Conservation (phyloP, 2,888 invertebrate species). For the Hipparchia semele region DNA sequence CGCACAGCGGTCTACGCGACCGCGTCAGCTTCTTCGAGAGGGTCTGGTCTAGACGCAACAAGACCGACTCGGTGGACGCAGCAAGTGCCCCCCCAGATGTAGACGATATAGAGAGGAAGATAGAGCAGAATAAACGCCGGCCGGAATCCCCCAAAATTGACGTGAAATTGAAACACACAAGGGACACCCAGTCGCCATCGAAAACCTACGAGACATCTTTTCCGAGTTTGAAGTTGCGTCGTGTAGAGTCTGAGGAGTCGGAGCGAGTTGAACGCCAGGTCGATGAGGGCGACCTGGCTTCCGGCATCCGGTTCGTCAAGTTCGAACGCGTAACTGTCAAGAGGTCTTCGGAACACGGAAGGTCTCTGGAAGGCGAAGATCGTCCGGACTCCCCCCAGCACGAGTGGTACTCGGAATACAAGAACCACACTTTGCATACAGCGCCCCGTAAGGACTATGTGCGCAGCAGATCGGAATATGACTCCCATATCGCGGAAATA, state of each 20-base stretch:
- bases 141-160: slow-evolving; percentile 84
- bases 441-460: slow-evolving; percentile 88
- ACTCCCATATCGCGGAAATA: slow-evolving; percentile 93
- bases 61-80: slow-evolving; percentile 67
- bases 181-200: slow-evolving; percentile 76
- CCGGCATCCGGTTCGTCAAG: slow-evolving; percentile 86
- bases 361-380: slow-evolving; percentile 54
- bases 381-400: slow-evolving; percentile 73
- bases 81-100: slow-evolving; percentile 80
- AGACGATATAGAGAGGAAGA: slow-evolving; percentile 83
- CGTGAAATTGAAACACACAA: slow-evolving; percentile 83
- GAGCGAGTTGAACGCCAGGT: slow-evolving; percentile 70
- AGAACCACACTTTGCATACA: slow-evolving; percentile 83
- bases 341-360: slow-evolving; percentile 80
- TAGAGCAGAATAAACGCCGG: slow-evolving; percentile 82
- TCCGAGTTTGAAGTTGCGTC: slow-evolving; percentile 75
- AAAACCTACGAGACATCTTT: slow-evolving; percentile 67
- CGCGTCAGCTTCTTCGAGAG: slow-evolving; percentile 92
- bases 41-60: slow-evolving; percentile 85
- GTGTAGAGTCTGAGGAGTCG: slow-evolving; percentile 67
- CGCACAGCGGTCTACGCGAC: slow-evolving; percentile 85
- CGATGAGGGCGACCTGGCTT: slow-evolving; percentile 85
- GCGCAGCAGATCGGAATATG: slow-evolving; percentile 92
- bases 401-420: slow-evolving; percentile 77
- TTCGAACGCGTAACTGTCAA: slow-evolving; percentile 87